phyloP scores from a whole-genome alignment of 2,113 vertebrate genomes.

The Candoia aspera region DNA sequence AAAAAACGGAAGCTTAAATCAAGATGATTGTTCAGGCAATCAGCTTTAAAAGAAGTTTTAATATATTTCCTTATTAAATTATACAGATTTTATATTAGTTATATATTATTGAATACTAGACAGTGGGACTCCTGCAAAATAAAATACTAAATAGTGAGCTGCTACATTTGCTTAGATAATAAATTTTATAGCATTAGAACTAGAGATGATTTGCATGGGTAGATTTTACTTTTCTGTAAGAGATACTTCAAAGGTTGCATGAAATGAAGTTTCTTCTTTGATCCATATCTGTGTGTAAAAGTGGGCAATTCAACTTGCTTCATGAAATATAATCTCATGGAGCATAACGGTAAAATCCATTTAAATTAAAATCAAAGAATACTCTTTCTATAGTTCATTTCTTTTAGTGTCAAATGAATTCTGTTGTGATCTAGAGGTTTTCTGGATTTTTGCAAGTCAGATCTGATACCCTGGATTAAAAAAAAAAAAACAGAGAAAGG shows the following conservation, averaged over 20 bases:
- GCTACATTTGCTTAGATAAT: conserved; percentile 58
- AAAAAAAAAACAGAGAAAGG: neutral
- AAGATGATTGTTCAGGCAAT: neutral
- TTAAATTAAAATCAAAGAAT: conserved; percentile 78
- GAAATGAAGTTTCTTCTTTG: conserved; percentile 75
- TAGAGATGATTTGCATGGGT: conserved; percentile 61
- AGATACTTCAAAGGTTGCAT: conserved; percentile 73
- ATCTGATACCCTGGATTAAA: neutral
- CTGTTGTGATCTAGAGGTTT: neutral
- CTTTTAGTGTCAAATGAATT: conserved; percentile 58
- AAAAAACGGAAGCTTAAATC: neutral
- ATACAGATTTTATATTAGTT: conserved; percentile 34
- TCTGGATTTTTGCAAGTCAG: neutral
- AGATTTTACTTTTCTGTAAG: conserved; percentile 68
- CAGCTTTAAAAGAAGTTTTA: neutral
- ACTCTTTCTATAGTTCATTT: conserved; percentile 59
- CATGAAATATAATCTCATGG: conserved; percentile 69
- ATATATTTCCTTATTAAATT: conserved; percentile 10
- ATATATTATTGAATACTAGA: conserved; percentile 1
- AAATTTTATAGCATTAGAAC: conserved; percentile 56
- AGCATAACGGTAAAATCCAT: conserved; percentile 75
- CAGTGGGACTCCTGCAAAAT: conserved; percentile 13
- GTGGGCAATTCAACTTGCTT: conserved; percentile 66
- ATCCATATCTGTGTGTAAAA: conserved; percentile 76
- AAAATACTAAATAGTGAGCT: conserved; percentile 32